Base-by-base conservation (phyloP, 1,140 invertebrate genomes). In the Phymorhynchus buccinoides region DNA sequence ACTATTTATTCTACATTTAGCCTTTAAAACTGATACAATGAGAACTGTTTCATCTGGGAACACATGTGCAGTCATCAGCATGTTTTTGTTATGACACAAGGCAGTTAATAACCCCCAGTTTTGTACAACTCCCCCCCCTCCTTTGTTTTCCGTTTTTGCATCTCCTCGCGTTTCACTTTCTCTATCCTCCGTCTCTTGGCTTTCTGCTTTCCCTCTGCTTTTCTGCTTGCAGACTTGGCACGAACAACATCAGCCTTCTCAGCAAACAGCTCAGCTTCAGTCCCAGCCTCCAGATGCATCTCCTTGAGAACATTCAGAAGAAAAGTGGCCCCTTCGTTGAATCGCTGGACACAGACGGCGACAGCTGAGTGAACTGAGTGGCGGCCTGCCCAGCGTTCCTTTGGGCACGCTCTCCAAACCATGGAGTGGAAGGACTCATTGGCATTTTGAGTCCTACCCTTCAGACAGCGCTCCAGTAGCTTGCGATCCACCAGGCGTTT, bases 341-440 rank as follows among this genome's bases (percentile, higher is more conserved):
- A 79, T 1, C 42, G 41, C 42, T 79, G 77, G 16, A 79, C 77
- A 52, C 77, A 52, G 42, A 79, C 42, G 1, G 41, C 77, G 6
- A 52, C 42, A 52, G 77, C 77, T 52, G 77, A 44, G 77, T 79
- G 6, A 4, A 79, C 42, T 3, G 77, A 52, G 27, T 44, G 42
- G 2, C 22, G 41, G 14, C 42, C 77, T 7, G 77, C 42, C 77
- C 42, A 79, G 22, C 42, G 16, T 39, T 79, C 77, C 42, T 79
- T 79, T 7, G 77, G 77, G 27, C 77, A 79, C 1, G 18, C 32
- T 52, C 42, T 79, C 77, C 42, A 52, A 3, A 79, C 27, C n/a
- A 35, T 79, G 41, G 77, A 79, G 35, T 52, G 42, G 32, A 79
- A 79, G 9, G 16, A 27, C 75, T 77, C 75, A n/a, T 79, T 79